Conservation (phyloP, 2,888 invertebrate species). For the Resseliella maxima region DNA sequence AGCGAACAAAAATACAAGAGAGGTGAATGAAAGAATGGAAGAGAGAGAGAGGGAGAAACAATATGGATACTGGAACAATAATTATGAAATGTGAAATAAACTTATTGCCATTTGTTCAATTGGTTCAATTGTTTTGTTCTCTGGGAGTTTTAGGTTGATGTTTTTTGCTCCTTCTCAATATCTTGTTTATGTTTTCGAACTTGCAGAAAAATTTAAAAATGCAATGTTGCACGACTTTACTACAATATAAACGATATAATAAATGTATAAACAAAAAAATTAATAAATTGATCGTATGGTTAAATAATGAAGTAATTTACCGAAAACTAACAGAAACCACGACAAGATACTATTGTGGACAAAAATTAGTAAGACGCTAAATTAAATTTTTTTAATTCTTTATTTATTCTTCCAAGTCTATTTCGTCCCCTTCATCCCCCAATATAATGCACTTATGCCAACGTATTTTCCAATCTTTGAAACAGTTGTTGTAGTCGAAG, state of each 20-base stretch:
- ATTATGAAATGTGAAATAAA: background rate
- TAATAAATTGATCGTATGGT: background rate
- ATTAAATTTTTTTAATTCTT: no score
- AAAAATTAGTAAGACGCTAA: no score
- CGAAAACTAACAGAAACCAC: conserved; percentile 9
- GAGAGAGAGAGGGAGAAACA: no score
- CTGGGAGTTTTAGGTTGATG: background rate
- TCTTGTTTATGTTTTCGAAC: background rate
- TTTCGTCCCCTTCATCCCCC: no score
- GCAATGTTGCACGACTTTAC: conserved; percentile 12
- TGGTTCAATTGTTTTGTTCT: background rate
- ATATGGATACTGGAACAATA: background rate
- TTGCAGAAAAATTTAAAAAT: no score
- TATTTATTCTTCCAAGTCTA: no score
- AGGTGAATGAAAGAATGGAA: no score
- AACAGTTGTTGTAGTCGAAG: no score
- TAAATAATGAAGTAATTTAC: conserved; percentile 14
- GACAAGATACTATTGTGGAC: no score
- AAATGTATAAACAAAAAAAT: background rate
- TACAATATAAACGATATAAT: background rate
- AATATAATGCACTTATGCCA: no score
- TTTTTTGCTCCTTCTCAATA: background rate
- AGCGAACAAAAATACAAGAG: background rate
- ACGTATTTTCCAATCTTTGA: no score
- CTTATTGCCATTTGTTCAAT: background rate